Percentiles rank a stretch among this genome's conserved stretches.
These are phyloP conservation scores for Monodelphis domestica DNA, from an alignment of 2,797 vertebrate species.

Conservation along the genomic window DNA sequence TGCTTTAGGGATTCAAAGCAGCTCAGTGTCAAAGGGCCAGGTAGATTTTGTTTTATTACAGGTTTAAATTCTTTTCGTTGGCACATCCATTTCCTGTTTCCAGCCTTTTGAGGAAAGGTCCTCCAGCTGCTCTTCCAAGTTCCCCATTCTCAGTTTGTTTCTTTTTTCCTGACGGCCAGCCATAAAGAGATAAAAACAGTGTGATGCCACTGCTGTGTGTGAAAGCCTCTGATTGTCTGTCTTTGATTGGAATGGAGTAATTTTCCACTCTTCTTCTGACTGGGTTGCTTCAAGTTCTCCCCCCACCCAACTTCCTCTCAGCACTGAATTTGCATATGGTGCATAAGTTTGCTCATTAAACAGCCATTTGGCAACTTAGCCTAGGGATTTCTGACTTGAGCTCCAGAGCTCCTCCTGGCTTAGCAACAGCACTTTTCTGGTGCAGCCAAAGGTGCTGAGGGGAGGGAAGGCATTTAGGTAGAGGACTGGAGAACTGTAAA, in stretches of 20 bases:
- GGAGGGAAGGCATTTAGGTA: background rate
- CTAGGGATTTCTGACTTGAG: background rate
- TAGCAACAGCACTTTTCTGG: background rate
- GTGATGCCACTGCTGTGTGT: background rate
- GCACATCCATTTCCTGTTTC: background rate
- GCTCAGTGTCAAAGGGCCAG: background rate
- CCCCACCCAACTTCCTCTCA: background rate
- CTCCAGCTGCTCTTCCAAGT: background rate
- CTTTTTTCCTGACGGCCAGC: background rate
- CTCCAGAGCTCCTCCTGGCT: background rate
- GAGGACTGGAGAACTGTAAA: background rate
- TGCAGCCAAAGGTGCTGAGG: background rate
- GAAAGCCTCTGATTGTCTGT: background rate
- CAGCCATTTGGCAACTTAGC: background rate
- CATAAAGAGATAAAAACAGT: background rate
- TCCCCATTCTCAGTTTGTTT: background rate
- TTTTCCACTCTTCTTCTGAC: background rate
- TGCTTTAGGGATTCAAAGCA: background rate
- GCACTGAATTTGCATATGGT: background rate
- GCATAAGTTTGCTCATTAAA: background rate
- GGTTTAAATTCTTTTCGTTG: background rate
- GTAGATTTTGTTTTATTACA: background rate
- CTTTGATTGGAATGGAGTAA: background rate
- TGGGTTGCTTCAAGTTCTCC: background rate
- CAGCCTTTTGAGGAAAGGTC: background rate